phyloP scores from a whole-genome alignment of 2,797 vertebrate species.

The Pangasius larnaudii region DNA sequence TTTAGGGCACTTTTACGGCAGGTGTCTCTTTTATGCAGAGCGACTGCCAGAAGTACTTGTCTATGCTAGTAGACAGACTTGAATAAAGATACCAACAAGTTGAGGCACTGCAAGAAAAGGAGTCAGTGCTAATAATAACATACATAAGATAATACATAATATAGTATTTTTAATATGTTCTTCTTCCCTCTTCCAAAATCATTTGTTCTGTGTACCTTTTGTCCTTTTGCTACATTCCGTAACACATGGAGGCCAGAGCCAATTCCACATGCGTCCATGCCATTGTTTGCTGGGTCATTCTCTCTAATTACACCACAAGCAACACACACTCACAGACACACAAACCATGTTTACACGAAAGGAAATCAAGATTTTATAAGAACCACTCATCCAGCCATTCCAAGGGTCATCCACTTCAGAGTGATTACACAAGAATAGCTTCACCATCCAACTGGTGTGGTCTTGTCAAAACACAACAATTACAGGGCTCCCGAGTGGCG shows the following conservation, averaged over 20 bases:
- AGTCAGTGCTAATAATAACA: not conserved
- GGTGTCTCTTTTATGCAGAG: slow-evolving; percentile 8
- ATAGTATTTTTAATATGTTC: not conserved
- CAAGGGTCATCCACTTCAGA: not conserved
- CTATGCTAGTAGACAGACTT: not conserved
- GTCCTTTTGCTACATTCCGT: not conserved
- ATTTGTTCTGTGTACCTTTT: not conserved
- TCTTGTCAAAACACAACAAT: not conserved
- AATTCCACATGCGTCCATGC: not conserved
- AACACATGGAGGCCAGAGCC: not conserved
- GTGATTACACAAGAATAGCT: slow-evolving; percentile 1
- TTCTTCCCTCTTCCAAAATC: not conserved
- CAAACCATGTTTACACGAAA: slow-evolving; percentile 18
- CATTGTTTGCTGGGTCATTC: not conserved
- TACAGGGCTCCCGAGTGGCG: not conserved
- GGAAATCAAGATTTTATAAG: slow-evolving; percentile 18
- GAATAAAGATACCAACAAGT: not conserved
- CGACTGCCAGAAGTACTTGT: not conserved
- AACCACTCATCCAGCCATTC: not conserved
- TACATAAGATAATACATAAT: not conserved
- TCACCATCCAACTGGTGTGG: slow-evolving; percentile 4
- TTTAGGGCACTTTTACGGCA: slow-evolving; percentile 4
- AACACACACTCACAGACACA: not conserved
- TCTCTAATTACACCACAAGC: not conserved
- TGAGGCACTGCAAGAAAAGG: not conserved